Conservation (phyloP, 2,888 invertebrate species). For the Ellobium chinense region DNA sequence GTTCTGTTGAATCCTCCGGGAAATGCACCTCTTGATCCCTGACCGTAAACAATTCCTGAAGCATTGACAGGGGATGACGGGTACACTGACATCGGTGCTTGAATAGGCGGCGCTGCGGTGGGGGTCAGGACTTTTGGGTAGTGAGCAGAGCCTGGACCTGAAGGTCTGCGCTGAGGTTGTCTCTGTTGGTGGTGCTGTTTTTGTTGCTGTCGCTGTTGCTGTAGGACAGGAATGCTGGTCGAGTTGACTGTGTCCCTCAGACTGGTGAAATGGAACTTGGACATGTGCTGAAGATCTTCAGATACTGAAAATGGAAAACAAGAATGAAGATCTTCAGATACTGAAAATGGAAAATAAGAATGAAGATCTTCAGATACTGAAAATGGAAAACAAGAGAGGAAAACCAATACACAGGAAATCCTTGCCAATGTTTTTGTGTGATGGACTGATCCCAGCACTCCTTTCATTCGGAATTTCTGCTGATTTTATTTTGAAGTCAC, state of each 20-base stretch:
- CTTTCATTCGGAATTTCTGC: too few species aligned
- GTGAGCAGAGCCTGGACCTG: background rate
- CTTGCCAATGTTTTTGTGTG: too few species aligned
- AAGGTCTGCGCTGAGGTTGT: constrained; percentile 6
- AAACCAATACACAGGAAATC: too few species aligned
- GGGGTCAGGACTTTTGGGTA: background rate
- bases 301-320: constrained; percentile 57
- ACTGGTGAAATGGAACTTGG: constrained; percentile 63
- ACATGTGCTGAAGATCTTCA: constrained; percentile 66
- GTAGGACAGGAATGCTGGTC: constrained; percentile 59
- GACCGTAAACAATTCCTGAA: constrained; percentile 17
- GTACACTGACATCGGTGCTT: background rate
- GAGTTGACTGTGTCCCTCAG: constrained; percentile 58
- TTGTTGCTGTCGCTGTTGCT: constrained; percentile 45
- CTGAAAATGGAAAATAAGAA: constrained; percentile 48
- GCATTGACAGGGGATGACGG: background rate
- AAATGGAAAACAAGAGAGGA: background rate
- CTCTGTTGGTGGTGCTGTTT: constrained; percentile 8
- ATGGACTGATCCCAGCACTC: too few species aligned
- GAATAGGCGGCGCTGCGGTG: background rate
- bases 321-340: background rate
- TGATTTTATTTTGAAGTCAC: too few species aligned
- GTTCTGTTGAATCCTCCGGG: constrained; percentile 39
- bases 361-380: constrained; percentile 49
- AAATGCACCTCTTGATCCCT: constrained; percentile 26